Percentiles rank a stretch among this genome's conserved stretches.
phyloP scores from a whole-genome alignment of 92 coral and sea anemone genomes.

The Isaurus tuberculatus region DNA sequence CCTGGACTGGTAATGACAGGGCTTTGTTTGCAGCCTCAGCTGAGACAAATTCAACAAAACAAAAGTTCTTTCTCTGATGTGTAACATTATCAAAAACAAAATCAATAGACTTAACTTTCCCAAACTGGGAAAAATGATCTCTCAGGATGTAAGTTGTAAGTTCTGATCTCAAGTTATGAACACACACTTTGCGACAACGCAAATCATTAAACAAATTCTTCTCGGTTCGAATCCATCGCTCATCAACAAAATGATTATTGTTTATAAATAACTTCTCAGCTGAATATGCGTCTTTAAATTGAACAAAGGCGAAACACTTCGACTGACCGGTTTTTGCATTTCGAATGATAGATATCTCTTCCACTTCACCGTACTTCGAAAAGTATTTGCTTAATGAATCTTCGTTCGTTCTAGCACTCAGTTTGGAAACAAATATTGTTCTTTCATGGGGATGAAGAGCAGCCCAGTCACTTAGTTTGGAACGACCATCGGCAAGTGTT shows the following conservation, averaged over 20 bases:
- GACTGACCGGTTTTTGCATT: slow-evolving; percentile 32
- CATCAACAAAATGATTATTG: slow-evolving; percentile 54
- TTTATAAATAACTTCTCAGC: slow-evolving; percentile 50
- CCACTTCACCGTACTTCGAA: slow-evolving; percentile 23
- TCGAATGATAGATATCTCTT: slow-evolving; percentile 24
- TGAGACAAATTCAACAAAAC: slow-evolving; percentile 69
- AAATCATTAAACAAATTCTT: slow-evolving; percentile 6
- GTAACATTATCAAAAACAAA: slow-evolving; percentile 18
- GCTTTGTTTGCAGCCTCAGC: slow-evolving; percentile 51
- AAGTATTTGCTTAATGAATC: background rate
- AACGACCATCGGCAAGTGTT: background rate
- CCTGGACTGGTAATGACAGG: slow-evolving; percentile 35
- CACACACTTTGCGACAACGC: slow-evolving; percentile 47
- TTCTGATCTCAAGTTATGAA: slow-evolving; percentile 46
- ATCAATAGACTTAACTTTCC: slow-evolving; percentile 49
- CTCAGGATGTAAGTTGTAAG: slow-evolving; percentile 33
- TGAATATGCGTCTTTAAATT: slow-evolving; percentile 50
- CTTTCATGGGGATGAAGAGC: slow-evolving; percentile 19
- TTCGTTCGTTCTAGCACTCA: slow-evolving; percentile 23
- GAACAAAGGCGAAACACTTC: slow-evolving; percentile 64
- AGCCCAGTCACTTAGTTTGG: too few species aligned
- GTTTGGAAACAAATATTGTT: slow-evolving; percentile 25
- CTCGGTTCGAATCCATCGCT: slow-evolving; percentile 48
- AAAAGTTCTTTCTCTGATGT: slow-evolving; percentile 46
- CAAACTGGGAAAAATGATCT: slow-evolving; percentile 65